These are phyloP conservation scores for Myathropa florea DNA, from an alignment of 2,888 invertebrate species.

Conservation along the genomic window DNA sequence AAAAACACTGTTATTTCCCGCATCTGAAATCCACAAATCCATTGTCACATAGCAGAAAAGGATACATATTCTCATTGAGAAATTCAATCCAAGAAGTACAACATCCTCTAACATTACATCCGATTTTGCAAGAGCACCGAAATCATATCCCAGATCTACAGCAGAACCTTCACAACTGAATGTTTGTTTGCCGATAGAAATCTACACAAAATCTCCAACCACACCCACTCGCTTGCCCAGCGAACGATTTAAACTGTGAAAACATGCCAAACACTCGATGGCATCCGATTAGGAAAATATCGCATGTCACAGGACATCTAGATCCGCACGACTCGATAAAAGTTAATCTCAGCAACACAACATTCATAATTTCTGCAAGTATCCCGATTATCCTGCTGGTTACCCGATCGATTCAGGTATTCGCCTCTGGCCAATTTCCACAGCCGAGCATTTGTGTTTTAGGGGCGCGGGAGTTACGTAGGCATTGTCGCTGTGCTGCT, in stretches of 20 bases:
- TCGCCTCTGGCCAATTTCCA: conserved; percentile 21
- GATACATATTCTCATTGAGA: background rate
- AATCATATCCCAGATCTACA: conserved; percentile 6
- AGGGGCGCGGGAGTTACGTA: conserved; percentile 13
- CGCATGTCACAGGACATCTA: conserved; percentile 45
- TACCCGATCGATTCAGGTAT: conserved; percentile 27
- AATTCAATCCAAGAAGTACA: background rate
- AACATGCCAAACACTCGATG: conserved; percentile 64
- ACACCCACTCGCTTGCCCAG: background rate
- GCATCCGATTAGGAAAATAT: conserved; percentile 67
- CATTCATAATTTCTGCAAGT: conserved; percentile 58
- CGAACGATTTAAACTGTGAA: conserved; percentile 56
- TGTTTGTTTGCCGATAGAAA: conserved; percentile 23
- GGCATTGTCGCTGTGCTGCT: background rate
- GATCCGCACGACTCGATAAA: conserved; percentile 64
- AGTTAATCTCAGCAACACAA: conserved; percentile 59
- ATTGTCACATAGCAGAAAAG: background rate
- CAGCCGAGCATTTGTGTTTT: no score
- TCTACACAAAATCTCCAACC: conserved; percentile 25
- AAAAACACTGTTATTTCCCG: no score
- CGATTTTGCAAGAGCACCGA: conserved; percentile 3
- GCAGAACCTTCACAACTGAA: conserved; percentile 4
- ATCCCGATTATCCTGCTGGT: conserved; percentile 49
- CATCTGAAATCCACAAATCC: background rate
- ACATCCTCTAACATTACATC: conserved; percentile 31